Conservation (phyloP, 2,797 vertebrate genomes). For the Rhynchotus rufescens region DNA sequence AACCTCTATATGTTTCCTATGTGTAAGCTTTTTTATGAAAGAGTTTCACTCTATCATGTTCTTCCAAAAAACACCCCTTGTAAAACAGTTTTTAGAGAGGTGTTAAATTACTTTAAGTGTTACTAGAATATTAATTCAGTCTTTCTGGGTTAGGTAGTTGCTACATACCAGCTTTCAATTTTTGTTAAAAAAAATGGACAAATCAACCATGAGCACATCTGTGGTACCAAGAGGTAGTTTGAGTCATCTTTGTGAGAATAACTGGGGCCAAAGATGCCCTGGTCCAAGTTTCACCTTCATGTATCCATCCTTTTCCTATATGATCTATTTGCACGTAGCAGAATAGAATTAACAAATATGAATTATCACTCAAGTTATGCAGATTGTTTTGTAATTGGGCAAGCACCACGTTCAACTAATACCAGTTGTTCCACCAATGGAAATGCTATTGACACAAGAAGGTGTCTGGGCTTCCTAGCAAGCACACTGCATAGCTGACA, state of each 20-base stretch:
- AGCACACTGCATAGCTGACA: background rate
- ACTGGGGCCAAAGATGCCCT: background rate
- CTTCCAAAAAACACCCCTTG: background rate
- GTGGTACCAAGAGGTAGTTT: background rate
- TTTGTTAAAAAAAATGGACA: background rate
- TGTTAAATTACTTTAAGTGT: background rate
- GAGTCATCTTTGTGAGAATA: background rate
- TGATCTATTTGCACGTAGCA: background rate
- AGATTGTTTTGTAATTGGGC: background rate
- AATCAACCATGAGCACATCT: background rate
- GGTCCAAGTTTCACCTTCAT: background rate
- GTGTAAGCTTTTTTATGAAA: background rate
- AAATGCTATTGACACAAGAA: background rate
- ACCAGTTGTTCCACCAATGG: background rate
- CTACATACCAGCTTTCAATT: background rate
- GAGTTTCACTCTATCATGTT: background rate
- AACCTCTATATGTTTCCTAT: background rate
- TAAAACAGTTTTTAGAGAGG: background rate
- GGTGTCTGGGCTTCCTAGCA: fast-evolving
- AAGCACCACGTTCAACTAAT: background rate
- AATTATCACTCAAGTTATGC: background rate
- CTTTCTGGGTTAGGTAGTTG: background rate
- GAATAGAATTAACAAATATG: background rate
- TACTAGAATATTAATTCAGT: background rate
- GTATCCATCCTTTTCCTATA: background rate